Evolutionary conservation across 2,888 invertebrate genomes (phyloP), one percentile per base, ranked within the genome.

Genomic region (Tipula lateralis): DNA sequence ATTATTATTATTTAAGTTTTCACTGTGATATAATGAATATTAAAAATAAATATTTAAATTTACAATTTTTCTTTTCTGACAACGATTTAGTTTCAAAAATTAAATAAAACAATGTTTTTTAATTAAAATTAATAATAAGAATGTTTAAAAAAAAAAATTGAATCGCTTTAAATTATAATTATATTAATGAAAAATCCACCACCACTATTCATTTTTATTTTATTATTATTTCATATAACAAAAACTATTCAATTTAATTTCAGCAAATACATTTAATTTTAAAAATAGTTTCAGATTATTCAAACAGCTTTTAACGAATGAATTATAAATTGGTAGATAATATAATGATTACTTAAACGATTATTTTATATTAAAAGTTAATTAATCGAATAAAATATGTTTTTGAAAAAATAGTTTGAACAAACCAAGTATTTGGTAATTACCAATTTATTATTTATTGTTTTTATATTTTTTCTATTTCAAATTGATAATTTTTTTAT

Each of bases 1-100:
- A 66, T 66, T 66, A 44, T 16, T 44, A 66, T 66, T 66, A 66
- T 66, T 66, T 66, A 66, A 24, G 66, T 66, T 66, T 66, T 66
- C 66, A 66, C 24, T 66, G 66, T 66, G 66, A 66, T 50, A 50
- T 19, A 50, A 66, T 50, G 16, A 16, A 50, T 16, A 50, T 6
- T 16, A 24, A 66, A 66, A 66, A 66, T 50, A n/a, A n/a, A 39
- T 24, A 66, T 66, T 66, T 24, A 19, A 19, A 66, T 24, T 44
- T 44, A 12, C 9, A n/a, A 44, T 16, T n/a, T n/a, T n/a, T n/a
- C n/a, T n/a, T n/a, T n/a, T n/a, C n/a, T n/a, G n/a, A n/a, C n/a
- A n/a, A n/a, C n/a, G n/a, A n/a, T n/a, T n/a, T n/a, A n/a, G n/a
- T 66, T 0, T 66, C 19, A 66, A 66, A 19, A 50, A 39, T 39